Evolutionary conservation across 2,797 vertebrate species (phyloP), one percentile per base, ranked within the genome.

Genomic region (Phrynocephalus vlangalii): DNA sequence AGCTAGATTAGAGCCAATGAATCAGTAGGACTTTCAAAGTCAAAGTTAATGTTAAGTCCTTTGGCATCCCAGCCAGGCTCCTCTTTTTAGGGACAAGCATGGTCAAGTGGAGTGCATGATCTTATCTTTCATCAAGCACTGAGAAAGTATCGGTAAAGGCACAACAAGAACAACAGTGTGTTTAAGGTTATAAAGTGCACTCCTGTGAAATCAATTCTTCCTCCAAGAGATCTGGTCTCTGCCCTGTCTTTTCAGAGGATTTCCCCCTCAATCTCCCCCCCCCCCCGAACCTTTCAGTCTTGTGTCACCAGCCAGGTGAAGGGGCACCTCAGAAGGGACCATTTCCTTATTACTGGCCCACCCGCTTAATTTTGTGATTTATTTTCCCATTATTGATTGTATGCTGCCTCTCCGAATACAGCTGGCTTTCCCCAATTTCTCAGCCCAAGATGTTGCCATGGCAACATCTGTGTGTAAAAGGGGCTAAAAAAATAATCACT

Each of bases 401-500:
- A 7, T 52, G 60, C 80, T 68, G 56, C 24, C 73, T 67, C 82
- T 86, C 73, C 78, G 67, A 56, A 79, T 83, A 86, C 89, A 83
- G 89, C 89, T 83, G 79, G 83, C 78, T 71, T 86, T 87, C 82
- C 86, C 89, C 83, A 86, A 90, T 90, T 88, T 88, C 84, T 83
- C 83, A 71, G 73, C 66, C 83, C 82, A 85, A 79, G 75, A 86
- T 86, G 89, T 90, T 90, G 75, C 89, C 79, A 88, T 88, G 75
- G 79, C 33, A 88, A 90, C 83, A 68, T 68, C 75, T 85, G 79
- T 82, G 84, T 75, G 79, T 60, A 78, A 87, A 83, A 60, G 8
- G 60, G 60, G 56, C 38, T 79, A 56, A 44, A 44, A 67, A 82
- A 82, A 67, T 84, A 78, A 48, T 83, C 52, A 66, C 60, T 82